Percentiles rank a stretch among this genome's conserved stretches.
Conservation (phyloP, 1,140 invertebrate species). For the Tribolium castaneum region DNA sequence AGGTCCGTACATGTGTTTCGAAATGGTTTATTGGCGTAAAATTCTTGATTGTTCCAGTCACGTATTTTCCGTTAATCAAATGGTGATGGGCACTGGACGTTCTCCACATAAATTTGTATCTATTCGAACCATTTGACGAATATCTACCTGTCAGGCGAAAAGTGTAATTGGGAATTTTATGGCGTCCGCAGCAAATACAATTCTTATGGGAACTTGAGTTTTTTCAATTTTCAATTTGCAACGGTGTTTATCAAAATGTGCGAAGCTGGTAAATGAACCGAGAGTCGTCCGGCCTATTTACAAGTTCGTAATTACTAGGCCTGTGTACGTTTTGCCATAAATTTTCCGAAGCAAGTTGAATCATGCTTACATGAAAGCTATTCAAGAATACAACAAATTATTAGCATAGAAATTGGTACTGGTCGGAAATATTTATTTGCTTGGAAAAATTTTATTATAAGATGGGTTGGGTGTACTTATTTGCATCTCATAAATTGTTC, state of each 20-base stretch:
- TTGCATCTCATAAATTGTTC: background rate
- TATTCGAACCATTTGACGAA: conserved; percentile 21
- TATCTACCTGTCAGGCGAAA: conserved; percentile 29
- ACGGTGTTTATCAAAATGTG: too few relatives aligned
- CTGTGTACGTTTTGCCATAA: background rate
- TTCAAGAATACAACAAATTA: background rate
- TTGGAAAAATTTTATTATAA: background rate
- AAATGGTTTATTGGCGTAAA: conserved; percentile 34
- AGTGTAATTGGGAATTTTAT: conserved; percentile 18
- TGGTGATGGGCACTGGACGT: conserved; percentile 34
- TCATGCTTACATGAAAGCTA: background rate
- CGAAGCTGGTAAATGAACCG: background rate
- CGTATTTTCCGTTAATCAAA: conserved; percentile 43
- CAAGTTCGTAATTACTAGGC: background rate
- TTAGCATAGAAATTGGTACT: background rate
- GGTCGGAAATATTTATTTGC: background rate
- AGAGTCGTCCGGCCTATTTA: background rate
- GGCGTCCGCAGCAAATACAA: background rate
- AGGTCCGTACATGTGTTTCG: conserved; percentile 15
- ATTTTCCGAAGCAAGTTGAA: background rate
- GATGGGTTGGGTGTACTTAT: background rate
- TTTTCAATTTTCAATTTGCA: background rate
- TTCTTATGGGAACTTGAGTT: background rate
- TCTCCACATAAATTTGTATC: conserved; percentile 36
- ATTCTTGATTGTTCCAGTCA: conserved; percentile 37